A percentile compares a stretch with the other conserved stretches of the same genome.
These are phyloP conservation scores for Lymantria monacha DNA, from an alignment of 2,888 invertebrate species.

Conservation along the genomic window DNA sequence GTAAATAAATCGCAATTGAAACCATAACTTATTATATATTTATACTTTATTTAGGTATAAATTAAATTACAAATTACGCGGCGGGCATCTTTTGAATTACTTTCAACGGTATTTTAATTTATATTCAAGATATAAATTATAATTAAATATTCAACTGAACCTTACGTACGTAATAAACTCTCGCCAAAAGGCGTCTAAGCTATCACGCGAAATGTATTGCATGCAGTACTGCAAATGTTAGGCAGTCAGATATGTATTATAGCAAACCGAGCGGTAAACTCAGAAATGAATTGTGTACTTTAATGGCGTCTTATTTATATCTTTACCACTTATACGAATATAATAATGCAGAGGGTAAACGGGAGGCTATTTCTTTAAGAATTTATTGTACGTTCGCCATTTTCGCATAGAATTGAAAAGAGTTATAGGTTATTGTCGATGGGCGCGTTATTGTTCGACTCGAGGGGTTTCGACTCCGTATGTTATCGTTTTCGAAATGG, in stretches of 20 bases:
- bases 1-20: too few relatives aligned
- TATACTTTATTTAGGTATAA: too few relatives aligned
- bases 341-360: slow-evolving; percentile 23
- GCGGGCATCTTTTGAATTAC: background rate
- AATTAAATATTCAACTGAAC: slow-evolving; percentile 34
- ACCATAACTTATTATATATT: too few relatives aligned
- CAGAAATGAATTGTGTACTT: slow-evolving; percentile 54
- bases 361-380: slow-evolving; percentile 46
- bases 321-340: slow-evolving; percentile 26
- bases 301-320: slow-evolving; percentile 39
- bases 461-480: slow-evolving; percentile 40
- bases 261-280: slow-evolving; percentile 54
- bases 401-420: slow-evolving; percentile 47
- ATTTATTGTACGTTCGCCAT: slow-evolving; percentile 53
- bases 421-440: slow-evolving; percentile 57
- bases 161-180: slow-evolving; percentile 35
- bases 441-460: slow-evolving; percentile 47
- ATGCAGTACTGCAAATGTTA: slow-evolving; percentile 45
- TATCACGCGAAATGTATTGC: slow-evolving; percentile 44
- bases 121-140: slow-evolving; percentile 7
- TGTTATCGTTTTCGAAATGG: slow-evolving; percentile 48
- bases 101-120: slow-evolving; percentile 18
- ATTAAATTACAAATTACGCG: background rate
- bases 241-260: slow-evolving; percentile 51
- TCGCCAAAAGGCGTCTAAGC: slow-evolving; percentile 34